Conservation (phyloP, 64 coral and sea anemone species). For the Pocillopora damicornis region DNA sequence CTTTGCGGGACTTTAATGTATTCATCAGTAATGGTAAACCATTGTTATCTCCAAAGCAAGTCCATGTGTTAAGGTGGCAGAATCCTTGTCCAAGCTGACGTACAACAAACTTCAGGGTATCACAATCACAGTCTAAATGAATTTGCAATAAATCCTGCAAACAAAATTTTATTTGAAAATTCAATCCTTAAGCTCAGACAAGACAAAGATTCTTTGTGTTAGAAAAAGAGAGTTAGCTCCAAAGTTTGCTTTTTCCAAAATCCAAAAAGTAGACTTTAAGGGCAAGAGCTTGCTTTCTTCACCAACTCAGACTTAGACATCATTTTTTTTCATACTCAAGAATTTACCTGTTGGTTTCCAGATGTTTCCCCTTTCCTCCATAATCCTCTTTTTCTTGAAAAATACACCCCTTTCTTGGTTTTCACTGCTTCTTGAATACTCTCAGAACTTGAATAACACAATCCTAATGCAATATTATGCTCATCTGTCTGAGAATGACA, state of each 20-base stretch:
- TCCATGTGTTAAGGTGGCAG: constrained; percentile 58
- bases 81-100: constrained; percentile 43
- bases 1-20: constrained; percentile 32
- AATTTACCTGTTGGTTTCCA: constrained; percentile 46
- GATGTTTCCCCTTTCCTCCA: constrained; percentile 61
- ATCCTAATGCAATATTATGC: constrained; percentile 41
- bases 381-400: constrained; percentile 49
- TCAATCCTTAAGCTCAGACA: no score
- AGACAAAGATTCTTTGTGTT: no score
- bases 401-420: constrained; percentile 47
- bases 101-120: constrained; percentile 54
- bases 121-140: constrained; percentile 50
- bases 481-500: constrained; percentile 42
- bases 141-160: constrained; percentile 41
- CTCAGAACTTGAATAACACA: constrained; percentile 52
- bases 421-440: constrained; percentile 55
- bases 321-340: not conserved
- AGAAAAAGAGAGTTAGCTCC: no score
- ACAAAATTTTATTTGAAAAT: not conserved
- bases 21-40: constrained; percentile 45
- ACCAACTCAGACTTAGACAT: not conserved
- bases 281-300: no score
- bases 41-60: constrained; percentile 40
- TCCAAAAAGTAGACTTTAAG: no score
- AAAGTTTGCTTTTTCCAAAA: no score